Evolutionary conservation across 2,888 invertebrate genomes (phyloP).

Genomic region (Lasioglossum vierecki): DNA sequence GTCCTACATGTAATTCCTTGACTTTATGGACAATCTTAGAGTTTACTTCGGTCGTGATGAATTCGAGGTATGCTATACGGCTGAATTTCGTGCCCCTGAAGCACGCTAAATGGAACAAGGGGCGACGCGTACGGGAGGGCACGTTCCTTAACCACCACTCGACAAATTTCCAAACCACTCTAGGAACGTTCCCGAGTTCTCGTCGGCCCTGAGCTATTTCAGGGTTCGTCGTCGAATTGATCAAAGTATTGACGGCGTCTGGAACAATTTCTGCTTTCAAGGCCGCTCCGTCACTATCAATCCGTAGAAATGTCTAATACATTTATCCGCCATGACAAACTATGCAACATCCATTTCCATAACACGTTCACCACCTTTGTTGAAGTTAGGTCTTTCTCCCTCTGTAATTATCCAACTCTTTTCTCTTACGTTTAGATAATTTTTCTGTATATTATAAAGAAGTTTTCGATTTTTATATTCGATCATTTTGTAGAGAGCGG

Average conservation of each 20-base stretch:
- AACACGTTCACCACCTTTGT: neutral
- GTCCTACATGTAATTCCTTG: neutral
- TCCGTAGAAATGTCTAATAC: neutral
- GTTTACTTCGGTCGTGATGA: constrained; percentile 56
- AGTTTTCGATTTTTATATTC: no score
- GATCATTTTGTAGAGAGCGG: no score
- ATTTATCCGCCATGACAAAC: neutral
- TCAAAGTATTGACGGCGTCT: constrained; percentile 31
- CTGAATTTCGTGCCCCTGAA: constrained; percentile 59
- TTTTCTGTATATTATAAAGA: no score
- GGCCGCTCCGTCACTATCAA: neutral
- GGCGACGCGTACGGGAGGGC: constrained; percentile 31
- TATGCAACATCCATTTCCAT: neutral
- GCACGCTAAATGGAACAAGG: constrained; percentile 58
- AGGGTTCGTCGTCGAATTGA: constrained; percentile 34
- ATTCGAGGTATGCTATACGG: constrained; percentile 60
- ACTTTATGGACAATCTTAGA: constrained; percentile 49
- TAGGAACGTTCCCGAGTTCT: constrained; percentile 49
- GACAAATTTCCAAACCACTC: constrained; percentile 58
- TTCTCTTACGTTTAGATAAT: no score
- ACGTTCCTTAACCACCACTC: constrained; percentile 63
- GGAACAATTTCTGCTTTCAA: constrained; percentile 12
- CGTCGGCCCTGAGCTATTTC: constrained; percentile 26
- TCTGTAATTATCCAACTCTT: no score
- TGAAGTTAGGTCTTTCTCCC: no score